Evolutionary conservation across 2,888 invertebrate species (phyloP).

Genomic region (Melieria picta): DNA sequence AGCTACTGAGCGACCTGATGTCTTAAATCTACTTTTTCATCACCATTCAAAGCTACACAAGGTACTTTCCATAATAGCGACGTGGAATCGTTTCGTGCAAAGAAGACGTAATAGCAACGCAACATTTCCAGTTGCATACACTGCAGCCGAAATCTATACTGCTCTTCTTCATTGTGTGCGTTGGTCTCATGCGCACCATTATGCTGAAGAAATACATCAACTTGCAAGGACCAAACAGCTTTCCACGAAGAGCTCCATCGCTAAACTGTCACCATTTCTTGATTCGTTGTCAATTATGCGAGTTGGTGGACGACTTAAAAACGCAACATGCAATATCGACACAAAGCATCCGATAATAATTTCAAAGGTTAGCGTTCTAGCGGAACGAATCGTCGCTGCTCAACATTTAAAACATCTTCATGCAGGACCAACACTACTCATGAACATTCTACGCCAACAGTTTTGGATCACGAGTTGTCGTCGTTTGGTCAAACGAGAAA

Average conservation of each 20-base stretch:
- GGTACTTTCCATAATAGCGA: slow-evolving; percentile 13
- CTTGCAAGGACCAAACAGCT: background rate
- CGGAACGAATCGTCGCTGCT: slow-evolving; percentile 11
- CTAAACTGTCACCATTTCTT: slow-evolving; percentile 14
- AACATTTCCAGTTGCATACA: background rate
- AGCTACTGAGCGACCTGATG: slow-evolving; percentile 7
- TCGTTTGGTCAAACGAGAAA: background rate
- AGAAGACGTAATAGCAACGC: slow-evolving; percentile 4
- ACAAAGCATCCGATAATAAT: slow-evolving; percentile 9
- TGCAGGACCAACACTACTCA: slow-evolving; percentile 11
- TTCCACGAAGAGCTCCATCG: slow-evolving; percentile 2
- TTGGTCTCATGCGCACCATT: slow-evolving; percentile 7
- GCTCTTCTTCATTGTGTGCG: slow-evolving; percentile 10
- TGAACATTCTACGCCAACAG: slow-evolving; percentile 17
- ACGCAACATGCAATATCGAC: background rate
- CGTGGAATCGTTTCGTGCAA: slow-evolving; percentile 17
- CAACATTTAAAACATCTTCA: slow-evolving; percentile 14
- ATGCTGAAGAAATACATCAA: slow-evolving; percentile 12
- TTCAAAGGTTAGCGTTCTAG: slow-evolving; percentile 12
- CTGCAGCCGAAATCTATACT: slow-evolving; percentile 12
- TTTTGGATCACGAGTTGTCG: slow-evolving; percentile 21
- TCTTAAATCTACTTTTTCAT: slow-evolving; percentile 6
- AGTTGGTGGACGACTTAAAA: slow-evolving; percentile 12
- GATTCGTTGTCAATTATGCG: slow-evolving; percentile 6
- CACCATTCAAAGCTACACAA: slow-evolving; percentile 7